Percentiles rank a stretch among this genome's conserved stretches.
These are phyloP conservation scores for Threskiornis aethiopicus DNA, from an alignment of 2,797 vertebrate genomes.

Conservation along the genomic window DNA sequence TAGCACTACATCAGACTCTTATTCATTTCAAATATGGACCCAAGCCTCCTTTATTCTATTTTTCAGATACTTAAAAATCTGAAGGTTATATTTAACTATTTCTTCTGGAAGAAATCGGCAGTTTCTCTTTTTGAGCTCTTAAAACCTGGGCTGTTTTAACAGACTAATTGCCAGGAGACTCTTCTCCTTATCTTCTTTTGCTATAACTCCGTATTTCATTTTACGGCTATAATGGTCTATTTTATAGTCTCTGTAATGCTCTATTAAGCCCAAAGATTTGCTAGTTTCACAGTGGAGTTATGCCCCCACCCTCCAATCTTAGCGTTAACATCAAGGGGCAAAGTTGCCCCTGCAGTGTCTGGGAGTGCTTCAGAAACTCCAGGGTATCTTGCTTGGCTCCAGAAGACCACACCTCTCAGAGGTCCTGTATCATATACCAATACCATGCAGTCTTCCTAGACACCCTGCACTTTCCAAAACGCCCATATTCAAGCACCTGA, in stretches of 20 bases:
- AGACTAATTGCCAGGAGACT: neutral
- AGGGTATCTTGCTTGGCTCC: neutral
- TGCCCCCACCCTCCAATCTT: neutral
- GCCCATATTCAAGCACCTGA: neutral
- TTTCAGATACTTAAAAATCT: neutral
- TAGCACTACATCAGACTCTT: neutral
- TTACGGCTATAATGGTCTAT: neutral
- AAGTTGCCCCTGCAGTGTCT: neutral
- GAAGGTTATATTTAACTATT: neutral
- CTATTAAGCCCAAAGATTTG: neutral
- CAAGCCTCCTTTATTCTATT: neutral
- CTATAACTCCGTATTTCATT: neutral
- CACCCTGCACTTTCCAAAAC: neutral
- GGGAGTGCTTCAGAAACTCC: neutral
- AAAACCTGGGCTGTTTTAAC: neutral
- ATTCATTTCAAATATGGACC: neutral
- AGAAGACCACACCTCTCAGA: neutral
- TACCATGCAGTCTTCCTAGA: neutral
- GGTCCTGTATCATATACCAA: neutral
- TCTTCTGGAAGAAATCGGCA: neutral
- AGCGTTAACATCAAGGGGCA: neutral
- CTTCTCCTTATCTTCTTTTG: neutral
- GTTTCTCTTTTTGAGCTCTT: neutral
- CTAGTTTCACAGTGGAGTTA: neutral
- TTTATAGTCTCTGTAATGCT: neutral